Conservation (phyloP, 2,888 invertebrate genomes). For the Chloroclysta siterata region DNA sequence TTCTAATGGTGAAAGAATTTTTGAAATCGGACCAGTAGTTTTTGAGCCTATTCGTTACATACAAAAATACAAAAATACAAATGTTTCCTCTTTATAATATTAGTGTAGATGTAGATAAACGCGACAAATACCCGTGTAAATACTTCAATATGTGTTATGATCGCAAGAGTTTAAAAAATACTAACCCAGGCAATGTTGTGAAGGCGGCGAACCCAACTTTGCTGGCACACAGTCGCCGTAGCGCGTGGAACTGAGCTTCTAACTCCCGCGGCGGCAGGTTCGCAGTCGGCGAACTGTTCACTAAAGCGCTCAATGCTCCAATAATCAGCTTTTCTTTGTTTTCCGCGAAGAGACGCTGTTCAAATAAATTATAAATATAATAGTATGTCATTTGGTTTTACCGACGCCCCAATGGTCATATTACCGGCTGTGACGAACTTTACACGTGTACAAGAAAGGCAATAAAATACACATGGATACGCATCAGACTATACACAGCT, state of each 20-base stretch:
- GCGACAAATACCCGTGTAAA: too few relatives aligned
- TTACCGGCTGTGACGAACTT: neutral
- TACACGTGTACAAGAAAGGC: neutral
- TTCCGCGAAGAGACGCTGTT: constrained; percentile 96
- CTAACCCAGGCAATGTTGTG: constrained; percentile 93
- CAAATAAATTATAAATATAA: constrained; percentile 6
- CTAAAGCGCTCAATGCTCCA: constrained; percentile 93
- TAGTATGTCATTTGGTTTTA: neutral
- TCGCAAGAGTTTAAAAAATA: too few relatives aligned
- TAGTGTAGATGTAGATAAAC: too few relatives aligned
- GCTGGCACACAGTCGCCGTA: constrained; percentile 96
- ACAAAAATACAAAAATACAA: too few relatives aligned
- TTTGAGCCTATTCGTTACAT: too few relatives aligned
- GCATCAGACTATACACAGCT: too few relatives aligned
- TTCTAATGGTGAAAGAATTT: too few relatives aligned
- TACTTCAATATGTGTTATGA: too few relatives aligned
- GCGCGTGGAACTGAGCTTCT: constrained; percentile 97
- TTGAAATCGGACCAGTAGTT: too few relatives aligned
- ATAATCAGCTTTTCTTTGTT: constrained; percentile 99
- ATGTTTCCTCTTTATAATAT: too few relatives aligned
- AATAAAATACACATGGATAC: too few relatives aligned
- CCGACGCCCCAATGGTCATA: neutral
- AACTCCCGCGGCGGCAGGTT: constrained; percentile 88
- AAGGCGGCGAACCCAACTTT: constrained; percentile 99
- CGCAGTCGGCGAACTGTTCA: constrained; percentile 66